Evolutionary conservation across 2,888 invertebrate genomes (phyloP).

Genomic region (Nephrocerus scutellatus): DNA sequence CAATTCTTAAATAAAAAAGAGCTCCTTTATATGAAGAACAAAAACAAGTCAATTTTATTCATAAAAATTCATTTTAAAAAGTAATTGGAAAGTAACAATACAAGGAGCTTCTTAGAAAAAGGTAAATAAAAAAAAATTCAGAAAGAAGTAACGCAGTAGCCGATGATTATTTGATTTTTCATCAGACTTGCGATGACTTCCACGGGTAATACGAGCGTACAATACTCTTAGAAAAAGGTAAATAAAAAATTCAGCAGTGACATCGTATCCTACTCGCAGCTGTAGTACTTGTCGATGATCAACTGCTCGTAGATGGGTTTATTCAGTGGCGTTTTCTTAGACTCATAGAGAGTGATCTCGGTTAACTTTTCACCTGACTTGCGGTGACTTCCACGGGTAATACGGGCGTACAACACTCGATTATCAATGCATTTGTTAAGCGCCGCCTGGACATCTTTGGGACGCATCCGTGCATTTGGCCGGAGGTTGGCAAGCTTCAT

Average conservation of each 20-base stretch:
- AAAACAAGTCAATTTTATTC: too few relatives aligned
- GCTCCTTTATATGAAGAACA: too few relatives aligned
- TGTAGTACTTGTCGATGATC: constrained; percentile 14
- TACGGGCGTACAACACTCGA: constrained; percentile 27
- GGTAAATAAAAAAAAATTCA: too few relatives aligned
- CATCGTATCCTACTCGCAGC: constrained; percentile 9
- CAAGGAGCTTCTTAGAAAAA: too few relatives aligned
- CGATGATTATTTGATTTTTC: too few relatives aligned
- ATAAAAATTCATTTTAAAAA: too few relatives aligned
- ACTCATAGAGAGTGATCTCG: constrained; percentile 13
- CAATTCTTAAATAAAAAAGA: too few relatives aligned
- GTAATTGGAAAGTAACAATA: too few relatives aligned
- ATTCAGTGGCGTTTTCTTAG: constrained; percentile 10
- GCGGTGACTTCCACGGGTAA: constrained; percentile 22
- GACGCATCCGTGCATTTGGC: constrained; percentile 41
- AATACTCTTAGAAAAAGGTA: too few relatives aligned
- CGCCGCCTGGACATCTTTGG: constrained; percentile 35
- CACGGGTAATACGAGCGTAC: constrained; percentile 12
- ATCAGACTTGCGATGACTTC: too few relatives aligned
- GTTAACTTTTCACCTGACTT: too few relatives aligned
- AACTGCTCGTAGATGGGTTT: constrained; percentile 12
- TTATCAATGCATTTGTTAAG: constrained; percentile 27
- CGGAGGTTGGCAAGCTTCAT: constrained; percentile 48
- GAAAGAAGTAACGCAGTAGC: constrained; percentile 12
- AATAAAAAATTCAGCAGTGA: too few relatives aligned